Evolutionary conservation across 2,113 vertebrate species (phyloP), one percentile per base, ranked within the genome.

Genomic region (Nycticorax nycticorax): DNA sequence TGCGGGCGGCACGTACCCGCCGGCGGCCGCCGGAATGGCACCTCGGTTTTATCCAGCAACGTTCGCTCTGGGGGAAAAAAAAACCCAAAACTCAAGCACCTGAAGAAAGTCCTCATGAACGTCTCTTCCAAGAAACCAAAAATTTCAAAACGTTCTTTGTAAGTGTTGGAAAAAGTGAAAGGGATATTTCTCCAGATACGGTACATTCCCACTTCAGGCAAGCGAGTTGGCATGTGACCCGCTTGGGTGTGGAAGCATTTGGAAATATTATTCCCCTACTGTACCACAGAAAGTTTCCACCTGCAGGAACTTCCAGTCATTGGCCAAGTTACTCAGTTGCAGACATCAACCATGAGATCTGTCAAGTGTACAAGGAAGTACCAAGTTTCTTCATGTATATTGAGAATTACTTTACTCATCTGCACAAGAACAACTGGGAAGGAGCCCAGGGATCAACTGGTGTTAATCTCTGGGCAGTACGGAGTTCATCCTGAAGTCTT

Each of bases 91-190:
- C 12, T 4, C 9, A 6, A 4, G 3, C 19, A 26, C 10, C 32
- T 41, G 35, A 48, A 56, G 45, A 45, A 41, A 48, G 4, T 9
- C 5, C 10, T 78, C 33, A 2, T 11, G 3, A 35, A 30, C 4
- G 20, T 18, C 32, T 62, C 19, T 41, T 35, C 28, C 0, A 0
- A 17, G 28, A 53, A 79, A 52, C 1, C 0, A 3, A 10, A 32
- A 73, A 41, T 23, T 13, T 53, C 8, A 24, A 35, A 35, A 27
- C 4, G 9, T 23, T 57, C 13, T 2, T 3, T 35, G 0, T 12
- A 41, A 19, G 14, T 35, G 47, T 30, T 68, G 71, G 43, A 5
- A 72, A 78, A 79, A 73, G 6, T 18, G 16, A n/a, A 72, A 75
- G 24, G 26, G 13, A 2, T 32, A 19, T n/a, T 71, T 52, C 45